Percentiles rank a stretch among this genome's conserved stretches.
Conservation (phyloP, 2,888 invertebrate genomes). For the Melanophora roralis region DNA sequence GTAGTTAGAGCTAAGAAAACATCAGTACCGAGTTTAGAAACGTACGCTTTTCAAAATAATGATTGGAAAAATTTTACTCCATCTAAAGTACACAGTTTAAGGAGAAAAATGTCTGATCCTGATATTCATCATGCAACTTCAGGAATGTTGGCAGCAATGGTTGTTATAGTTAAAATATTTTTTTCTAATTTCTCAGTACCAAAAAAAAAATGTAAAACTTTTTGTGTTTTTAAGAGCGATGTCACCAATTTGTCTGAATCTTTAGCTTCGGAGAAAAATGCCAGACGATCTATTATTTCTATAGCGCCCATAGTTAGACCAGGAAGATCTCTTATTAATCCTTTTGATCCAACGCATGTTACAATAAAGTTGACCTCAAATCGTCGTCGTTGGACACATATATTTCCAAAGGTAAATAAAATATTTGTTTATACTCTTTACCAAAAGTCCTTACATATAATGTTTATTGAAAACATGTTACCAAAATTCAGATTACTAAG, state of each 20-base stretch:
- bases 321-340: conserved; percentile 94
- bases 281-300: conserved; percentile 73
- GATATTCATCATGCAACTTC: conserved; percentile 87
- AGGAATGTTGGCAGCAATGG: conserved; percentile 79
- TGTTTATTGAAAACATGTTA: no score
- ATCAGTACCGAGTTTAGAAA: conserved; percentile 84
- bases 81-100: conserved; percentile 79
- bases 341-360: conserved; percentile 98
- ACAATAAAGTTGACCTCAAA: conserved; percentile 97
- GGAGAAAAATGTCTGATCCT: conserved; percentile 92
- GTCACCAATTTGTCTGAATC: conserved; percentile 74
- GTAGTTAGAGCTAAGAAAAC: conserved; percentile 85
- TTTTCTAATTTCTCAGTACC: neutral
- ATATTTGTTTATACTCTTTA: no score
- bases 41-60: conserved; percentile 73
- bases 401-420: conserved; percentile 87
- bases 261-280: conserved; percentile 74
- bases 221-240: conserved; percentile 67
- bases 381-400: conserved; percentile 97
- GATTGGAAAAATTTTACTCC: conserved; percentile 77
- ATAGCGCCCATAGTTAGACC: conserved; percentile 82
- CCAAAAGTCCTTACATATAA: no score
- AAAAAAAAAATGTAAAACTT: neutral
- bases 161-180: conserved; percentile 48
- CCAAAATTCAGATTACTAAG: no score